phyloP scores from a whole-genome alignment of 92 coral and sea anemone species.

The Blastomussa wellsi region DNA sequence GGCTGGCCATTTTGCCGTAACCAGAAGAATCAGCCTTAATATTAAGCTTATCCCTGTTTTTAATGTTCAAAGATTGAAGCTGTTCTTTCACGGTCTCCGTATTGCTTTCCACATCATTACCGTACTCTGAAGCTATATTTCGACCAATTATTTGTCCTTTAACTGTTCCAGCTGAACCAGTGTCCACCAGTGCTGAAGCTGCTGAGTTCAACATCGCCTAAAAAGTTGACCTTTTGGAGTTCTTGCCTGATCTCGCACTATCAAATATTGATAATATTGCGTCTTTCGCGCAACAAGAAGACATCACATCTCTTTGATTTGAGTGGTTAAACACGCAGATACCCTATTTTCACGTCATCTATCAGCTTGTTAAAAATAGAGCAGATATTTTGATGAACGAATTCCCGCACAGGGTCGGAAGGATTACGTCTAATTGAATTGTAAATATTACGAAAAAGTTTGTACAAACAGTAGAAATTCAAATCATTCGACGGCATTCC shows the following conservation, averaged over 20 bases:
- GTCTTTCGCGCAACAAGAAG: neutral
- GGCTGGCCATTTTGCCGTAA: neutral
- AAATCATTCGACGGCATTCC: slow-evolving; percentile 13
- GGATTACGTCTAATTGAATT: neutral
- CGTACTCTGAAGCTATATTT: slow-evolving; percentile 15
- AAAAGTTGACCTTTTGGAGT: slow-evolving; percentile 4
- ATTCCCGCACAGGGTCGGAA: neutral
- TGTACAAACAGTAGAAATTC: neutral
- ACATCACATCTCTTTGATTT: neutral
- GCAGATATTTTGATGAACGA: neutral
- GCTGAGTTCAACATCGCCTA: slow-evolving; percentile 45
- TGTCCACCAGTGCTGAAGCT: slow-evolving; percentile 33
- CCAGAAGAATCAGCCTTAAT: neutral
- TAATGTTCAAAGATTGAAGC: slow-evolving; percentile 12
- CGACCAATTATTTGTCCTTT: slow-evolving; percentile 21
- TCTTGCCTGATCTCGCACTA: neutral
- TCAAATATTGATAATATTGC: neutral
- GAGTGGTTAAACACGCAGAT: neutral
- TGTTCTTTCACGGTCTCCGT: slow-evolving; percentile 36
- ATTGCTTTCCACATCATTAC: slow-evolving; percentile 6
- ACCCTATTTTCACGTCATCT: neutral
- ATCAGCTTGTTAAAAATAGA: neutral
- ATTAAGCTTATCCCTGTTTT: slow-evolving; percentile 7
- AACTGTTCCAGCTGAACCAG: neutral
- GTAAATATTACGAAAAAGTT: neutral